Evolutionary conservation across 1,140 invertebrate genomes (phyloP).

Genomic region (Venustaconcha ellipsiformis): DNA sequence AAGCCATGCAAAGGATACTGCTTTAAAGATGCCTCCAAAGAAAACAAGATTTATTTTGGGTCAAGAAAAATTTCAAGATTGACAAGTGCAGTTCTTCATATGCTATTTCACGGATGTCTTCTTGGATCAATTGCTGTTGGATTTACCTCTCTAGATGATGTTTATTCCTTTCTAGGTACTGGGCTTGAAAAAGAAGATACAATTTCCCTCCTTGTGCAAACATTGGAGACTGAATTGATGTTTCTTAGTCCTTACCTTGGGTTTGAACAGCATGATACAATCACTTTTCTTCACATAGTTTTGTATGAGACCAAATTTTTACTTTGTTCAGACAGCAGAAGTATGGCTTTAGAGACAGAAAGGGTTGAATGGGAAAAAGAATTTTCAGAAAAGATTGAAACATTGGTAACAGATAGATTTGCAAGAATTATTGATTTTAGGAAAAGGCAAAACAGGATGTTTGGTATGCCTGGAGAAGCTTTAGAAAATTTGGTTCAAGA

Average conservation of each 20-base stretch:
- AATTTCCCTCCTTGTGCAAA: not conserved
- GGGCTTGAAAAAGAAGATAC: not conserved
- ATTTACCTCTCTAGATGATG: not conserved
- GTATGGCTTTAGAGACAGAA: slow-evolving; percentile 1
- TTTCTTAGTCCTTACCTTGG: not conserved
- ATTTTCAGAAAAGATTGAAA: not conserved
- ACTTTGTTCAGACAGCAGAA: not conserved
- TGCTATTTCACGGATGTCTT: not conserved
- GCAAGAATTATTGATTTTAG: not conserved
- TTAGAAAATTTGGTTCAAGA: slow-evolving; percentile 11
- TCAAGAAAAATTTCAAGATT: too few relatives aligned
- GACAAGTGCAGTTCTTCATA: too few relatives aligned
- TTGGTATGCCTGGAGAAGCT: not conserved
- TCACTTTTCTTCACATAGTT: slow-evolving; percentile 8
- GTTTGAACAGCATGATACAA: slow-evolving; percentile 10
- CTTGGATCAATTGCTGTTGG: slow-evolving; percentile 10
- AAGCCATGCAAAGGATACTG: not conserved
- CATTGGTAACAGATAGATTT: not conserved
- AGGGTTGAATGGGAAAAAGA: not conserved
- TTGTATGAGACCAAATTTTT: not conserved
- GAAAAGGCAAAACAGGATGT: not conserved
- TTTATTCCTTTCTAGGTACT: not conserved
- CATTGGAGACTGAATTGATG: slow-evolving; percentile 4
- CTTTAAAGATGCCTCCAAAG: not conserved
- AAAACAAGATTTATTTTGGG: too few relatives aligned